Evolutionary conservation across 2,113 vertebrate genomes (phyloP), one percentile per base, ranked within the genome.

Genomic region (Lophochroa leadbeateri): DNA sequence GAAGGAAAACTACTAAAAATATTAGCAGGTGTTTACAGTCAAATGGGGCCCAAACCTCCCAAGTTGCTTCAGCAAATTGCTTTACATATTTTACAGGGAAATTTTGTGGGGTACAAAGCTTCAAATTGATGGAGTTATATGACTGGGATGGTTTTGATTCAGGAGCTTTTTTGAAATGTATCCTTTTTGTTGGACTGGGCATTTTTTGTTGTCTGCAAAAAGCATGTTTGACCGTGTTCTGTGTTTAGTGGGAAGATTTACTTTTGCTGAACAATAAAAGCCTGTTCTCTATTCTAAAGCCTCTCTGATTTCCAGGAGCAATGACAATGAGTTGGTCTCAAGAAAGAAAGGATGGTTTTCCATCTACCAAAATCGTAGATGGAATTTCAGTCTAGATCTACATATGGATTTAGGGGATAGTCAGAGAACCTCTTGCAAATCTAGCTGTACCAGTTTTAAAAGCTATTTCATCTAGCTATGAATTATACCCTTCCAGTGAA

Each of bases 21-120:
- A 86, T 83, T 70, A 82, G 76, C 71, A 82, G 61, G 88, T 70
- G 81, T 94, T 94, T 92, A 92, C 67, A 92, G 53, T 35, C 55
- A 75, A 70, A 70, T 1, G 2, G 53, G 24, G 53, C 24, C 17
- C 39, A 64, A 94, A 91, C 77, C 71, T 95, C 81, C 88, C 88
- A 95, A 69, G 81, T 37, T 79, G 88, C 44, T 79, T 61, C 71
- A 69, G 39, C 23, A 86, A 86, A 82, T 43, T 24, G 28, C 18
- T 61, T 52, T 47, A 53, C 7, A 18, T 75, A 72, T 84, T 89
- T 79, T 60, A 79, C 35, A 29, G 23, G 35, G 76, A 11, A 64
- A 8, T 82, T 94, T 60, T 82, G 61, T 79, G 80, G 84, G 80
- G 71, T 74, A 17, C 10, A 82, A 64, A 77, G 43, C n/a, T 77